Percentiles rank a stretch among this genome's conserved stretches.
These are phyloP conservation scores for Lontra canadensis DNA, from an alignment of 2,113 vertebrate genomes.

Conservation along the genomic window DNA sequence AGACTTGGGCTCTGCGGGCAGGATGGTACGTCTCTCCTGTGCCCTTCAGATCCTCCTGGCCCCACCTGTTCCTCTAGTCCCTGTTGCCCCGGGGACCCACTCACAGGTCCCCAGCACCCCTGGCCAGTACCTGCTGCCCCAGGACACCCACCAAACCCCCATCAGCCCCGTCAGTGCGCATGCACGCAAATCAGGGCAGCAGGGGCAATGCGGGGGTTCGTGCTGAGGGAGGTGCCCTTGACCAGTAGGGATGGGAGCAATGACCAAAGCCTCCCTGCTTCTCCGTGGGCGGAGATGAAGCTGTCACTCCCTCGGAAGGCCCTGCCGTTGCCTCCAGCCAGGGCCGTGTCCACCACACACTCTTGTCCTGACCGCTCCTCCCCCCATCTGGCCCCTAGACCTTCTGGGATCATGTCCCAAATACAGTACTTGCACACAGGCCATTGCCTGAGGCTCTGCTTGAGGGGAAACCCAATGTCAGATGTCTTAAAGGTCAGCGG, in stretches of 20 bases:
- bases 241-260: background rate
- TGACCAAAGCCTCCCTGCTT: background rate
- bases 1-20: background rate
- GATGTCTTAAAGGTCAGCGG: background rate
- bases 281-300: accelerated
- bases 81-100: accelerated
- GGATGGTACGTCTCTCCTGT: background rate
- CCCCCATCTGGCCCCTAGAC: background rate
- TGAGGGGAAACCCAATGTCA: no score
- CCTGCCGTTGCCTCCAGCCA: background rate
- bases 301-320: background rate
- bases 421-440: no score
- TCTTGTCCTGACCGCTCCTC: background rate
- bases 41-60: background rate
- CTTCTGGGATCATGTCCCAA: background rate
- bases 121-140: background rate
- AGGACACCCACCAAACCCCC: background rate
- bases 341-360: background rate
- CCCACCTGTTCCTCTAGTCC: background rate
- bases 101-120: accelerated
- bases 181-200: accelerated
- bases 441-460: background rate
- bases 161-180: background rate
- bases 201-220: no score
- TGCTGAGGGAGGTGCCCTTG: background rate